Conservation (phyloP, 2,113 vertebrate species). For the Benitochromis conjunctus region DNA sequence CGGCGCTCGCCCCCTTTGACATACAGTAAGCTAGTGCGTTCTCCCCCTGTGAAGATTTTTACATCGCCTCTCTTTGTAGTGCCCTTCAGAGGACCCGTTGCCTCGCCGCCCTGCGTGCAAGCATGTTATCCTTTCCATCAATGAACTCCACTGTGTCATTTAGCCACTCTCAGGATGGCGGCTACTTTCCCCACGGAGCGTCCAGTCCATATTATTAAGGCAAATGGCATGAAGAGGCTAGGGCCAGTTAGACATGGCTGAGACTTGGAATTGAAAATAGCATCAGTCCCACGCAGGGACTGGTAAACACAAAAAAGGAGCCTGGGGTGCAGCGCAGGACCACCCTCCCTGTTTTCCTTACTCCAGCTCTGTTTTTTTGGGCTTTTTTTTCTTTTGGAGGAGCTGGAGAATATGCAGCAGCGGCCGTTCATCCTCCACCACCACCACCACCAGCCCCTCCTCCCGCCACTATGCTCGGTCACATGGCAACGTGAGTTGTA, state of each 20-base stretch:
- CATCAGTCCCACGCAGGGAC: slow-evolving; percentile 63
- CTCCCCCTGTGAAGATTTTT: slow-evolving; percentile 19
- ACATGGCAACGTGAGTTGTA: slow-evolving; percentile 12
- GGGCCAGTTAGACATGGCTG: slow-evolving; percentile 64
- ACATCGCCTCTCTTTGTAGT: slow-evolving; percentile 42
- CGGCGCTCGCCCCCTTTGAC: slow-evolving; percentile 2
- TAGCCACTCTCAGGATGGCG: slow-evolving; percentile 64
- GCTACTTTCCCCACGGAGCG: slow-evolving; percentile 60
- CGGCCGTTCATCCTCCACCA: neutral
- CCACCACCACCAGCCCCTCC: neutral
- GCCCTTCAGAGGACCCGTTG: slow-evolving; percentile 54
- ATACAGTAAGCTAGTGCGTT: slow-evolving; percentile 14
- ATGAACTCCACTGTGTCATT: slow-evolving; percentile 71
- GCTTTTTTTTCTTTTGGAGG: neutral
- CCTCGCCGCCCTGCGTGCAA: slow-evolving; percentile 31
- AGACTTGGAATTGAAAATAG: slow-evolving; percentile 69
- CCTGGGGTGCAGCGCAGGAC: slow-evolving; percentile 45
- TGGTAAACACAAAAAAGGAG: slow-evolving; percentile 67
- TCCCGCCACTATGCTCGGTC: neutral
- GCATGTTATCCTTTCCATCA: slow-evolving; percentile 71
- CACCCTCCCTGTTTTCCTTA: neutral
- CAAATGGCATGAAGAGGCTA: slow-evolving; percentile 64
- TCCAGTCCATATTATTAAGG: slow-evolving; percentile 67
- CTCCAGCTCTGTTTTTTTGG: neutral
- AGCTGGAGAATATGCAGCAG: neutral